phyloP scores from a whole-genome alignment of 2,888 invertebrate genomes.

The Rhingia campestris region DNA sequence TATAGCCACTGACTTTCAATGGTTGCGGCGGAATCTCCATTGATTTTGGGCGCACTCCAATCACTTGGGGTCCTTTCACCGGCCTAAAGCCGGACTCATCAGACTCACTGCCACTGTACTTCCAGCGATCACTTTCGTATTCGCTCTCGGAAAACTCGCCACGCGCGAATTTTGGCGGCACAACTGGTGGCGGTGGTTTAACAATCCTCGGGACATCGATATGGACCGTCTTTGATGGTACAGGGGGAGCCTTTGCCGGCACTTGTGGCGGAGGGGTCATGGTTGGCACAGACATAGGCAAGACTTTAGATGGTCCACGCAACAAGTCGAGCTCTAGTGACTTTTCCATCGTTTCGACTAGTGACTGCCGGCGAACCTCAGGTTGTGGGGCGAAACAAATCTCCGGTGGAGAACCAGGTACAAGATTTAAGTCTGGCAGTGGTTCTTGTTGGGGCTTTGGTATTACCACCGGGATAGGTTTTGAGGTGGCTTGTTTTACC shows the following conservation, averaged over 20 bases:
- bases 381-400: constrained; percentile 85
- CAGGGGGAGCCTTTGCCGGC: constrained; percentile 81
- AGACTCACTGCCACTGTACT: constrained; percentile 86
- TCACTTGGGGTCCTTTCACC: constrained; percentile 83
- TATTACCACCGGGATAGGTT: constrained; percentile 78
- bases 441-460: constrained; percentile 76
- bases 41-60: constrained; percentile 83
- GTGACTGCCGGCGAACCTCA: constrained; percentile 83
- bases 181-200: constrained; percentile 84
- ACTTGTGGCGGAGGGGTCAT: constrained; percentile 82
- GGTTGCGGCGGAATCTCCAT: constrained; percentile 84
- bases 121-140: constrained; percentile 88
- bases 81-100: constrained; percentile 85
- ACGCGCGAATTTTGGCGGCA: constrained; percentile 85
- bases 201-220: constrained; percentile 84
- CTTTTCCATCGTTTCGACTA: constrained; percentile 85
- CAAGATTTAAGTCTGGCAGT: constrained; percentile 84
- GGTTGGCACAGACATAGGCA: constrained; percentile 84
- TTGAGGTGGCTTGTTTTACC: constrained; percentile 81
- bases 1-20: constrained; percentile 85
- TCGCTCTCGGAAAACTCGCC: constrained; percentile 86
- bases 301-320: constrained; percentile 84
- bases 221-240: constrained; percentile 83
- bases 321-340: constrained; percentile 84
- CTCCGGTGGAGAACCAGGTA: constrained; percentile 88